phyloP scores from a whole-genome alignment of 2,888 invertebrate species.

The Noctuana brunneofusca region DNA sequence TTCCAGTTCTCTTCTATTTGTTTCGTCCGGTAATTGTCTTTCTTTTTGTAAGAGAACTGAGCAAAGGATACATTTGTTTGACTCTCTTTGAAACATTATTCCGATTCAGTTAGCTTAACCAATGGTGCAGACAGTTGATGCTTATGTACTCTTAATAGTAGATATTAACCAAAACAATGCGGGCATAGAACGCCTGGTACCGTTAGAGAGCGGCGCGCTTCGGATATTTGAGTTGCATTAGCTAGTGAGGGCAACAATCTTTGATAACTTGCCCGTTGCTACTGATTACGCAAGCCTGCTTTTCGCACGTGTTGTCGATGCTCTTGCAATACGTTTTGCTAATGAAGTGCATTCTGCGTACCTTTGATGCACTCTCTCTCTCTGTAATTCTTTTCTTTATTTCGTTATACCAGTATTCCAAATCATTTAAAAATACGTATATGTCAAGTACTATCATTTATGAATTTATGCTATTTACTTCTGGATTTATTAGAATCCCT shows the following conservation, averaged over 20 bases:
- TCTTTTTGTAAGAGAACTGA: conserved; percentile 37
- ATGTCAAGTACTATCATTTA: no score
- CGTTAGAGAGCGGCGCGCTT: conserved; percentile 63
- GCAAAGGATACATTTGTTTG: conserved; percentile 37
- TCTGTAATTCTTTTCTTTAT: no score
- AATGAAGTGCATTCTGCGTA: conserved; percentile 42
- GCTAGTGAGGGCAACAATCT: conserved; percentile 68
- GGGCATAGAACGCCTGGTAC: conserved; percentile 57
- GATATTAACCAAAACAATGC: conserved; percentile 67
- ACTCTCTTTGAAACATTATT: conserved; percentile 36
- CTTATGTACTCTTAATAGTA: conserved; percentile 40
- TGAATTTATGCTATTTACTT: no score
- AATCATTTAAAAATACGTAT: no score
- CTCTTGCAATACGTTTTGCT: conserved; percentile 65
- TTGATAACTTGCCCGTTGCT: conserved; percentile 58
- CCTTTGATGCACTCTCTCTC: conserved; percentile 16
- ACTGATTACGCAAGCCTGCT: conserved; percentile 68
- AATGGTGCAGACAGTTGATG: conserved; percentile 19
- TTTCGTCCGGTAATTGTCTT: conserved; percentile 44
- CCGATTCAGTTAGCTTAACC: conserved; percentile 17
- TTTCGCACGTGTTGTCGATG: conserved; percentile 70
- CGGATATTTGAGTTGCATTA: conserved; percentile 59
- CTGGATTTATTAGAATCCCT: no score
- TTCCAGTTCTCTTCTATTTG: conserved; percentile 37
- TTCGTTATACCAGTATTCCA: no score